A percentile compares a stretch with the other conserved stretches of the same genome.
Conservation (phyloP, 2,888 invertebrate species). For the Dinocampus coccinellae region DNA sequence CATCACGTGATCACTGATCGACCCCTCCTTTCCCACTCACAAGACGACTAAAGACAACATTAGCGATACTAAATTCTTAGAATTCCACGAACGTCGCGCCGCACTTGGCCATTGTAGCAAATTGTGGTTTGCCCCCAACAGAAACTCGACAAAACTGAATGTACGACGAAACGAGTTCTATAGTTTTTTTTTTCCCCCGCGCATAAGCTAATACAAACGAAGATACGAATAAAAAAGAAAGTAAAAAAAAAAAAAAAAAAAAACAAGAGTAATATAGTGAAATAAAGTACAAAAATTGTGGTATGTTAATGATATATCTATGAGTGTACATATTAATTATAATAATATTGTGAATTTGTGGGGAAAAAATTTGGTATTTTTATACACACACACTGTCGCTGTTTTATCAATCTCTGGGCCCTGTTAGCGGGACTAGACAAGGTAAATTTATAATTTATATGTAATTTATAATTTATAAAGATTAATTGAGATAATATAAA, state of each 20-base stretch:
- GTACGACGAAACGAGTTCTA: too few relatives aligned
- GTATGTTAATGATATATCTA: too few relatives aligned
- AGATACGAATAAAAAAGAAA: too few relatives aligned
- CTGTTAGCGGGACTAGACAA: not conserved
- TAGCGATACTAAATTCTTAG: slow-evolving; percentile 61
- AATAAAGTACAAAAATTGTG: too few relatives aligned
- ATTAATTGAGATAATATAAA: too few relatives aligned
- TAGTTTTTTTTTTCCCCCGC: too few relatives aligned
- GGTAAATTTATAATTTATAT: not conserved
- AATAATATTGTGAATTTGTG: not conserved
- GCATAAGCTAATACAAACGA: too few relatives aligned
- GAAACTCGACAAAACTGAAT: too few relatives aligned
- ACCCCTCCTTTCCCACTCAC: not conserved
- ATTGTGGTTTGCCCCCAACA: too few relatives aligned
- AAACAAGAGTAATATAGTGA: too few relatives aligned
- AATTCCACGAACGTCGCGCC: slow-evolving; percentile 48
- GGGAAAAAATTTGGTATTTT: not conserved
- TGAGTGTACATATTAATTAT: not conserved
- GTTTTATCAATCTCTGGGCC: slow-evolving; percentile 4
- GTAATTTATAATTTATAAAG: not conserved
- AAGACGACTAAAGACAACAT: slow-evolving; percentile 40
- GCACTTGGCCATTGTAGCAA: slow-evolving; percentile 29
- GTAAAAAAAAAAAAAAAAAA: too few relatives aligned
- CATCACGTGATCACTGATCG: not conserved
- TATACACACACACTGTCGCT: not conserved